phyloP scores from a whole-genome alignment of 1,140 invertebrate species.

The Amyelois transitella region DNA sequence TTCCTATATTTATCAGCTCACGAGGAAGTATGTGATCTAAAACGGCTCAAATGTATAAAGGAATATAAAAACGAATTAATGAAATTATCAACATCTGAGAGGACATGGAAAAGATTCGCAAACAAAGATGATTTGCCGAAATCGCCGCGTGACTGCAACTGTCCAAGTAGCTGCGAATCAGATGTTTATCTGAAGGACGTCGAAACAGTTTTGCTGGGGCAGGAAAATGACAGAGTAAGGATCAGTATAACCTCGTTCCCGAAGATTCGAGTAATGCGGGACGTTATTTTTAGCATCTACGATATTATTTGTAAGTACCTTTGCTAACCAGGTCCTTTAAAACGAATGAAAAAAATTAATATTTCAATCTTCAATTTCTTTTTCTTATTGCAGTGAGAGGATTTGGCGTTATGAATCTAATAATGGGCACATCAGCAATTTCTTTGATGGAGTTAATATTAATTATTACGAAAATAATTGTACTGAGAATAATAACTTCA shows the following conservation, averaged over 20 bases:
- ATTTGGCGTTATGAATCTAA: constrained; percentile 53
- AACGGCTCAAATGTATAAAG: constrained; percentile 38
- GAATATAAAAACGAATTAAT: constrained; percentile 44
- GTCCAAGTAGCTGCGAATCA: constrained; percentile 42
- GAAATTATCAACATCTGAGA: constrained; percentile 29
- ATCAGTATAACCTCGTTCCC: constrained; percentile 48
- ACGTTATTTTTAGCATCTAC: constrained; percentile 47
- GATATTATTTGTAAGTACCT: constrained; percentile 52
- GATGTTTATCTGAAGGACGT: constrained; percentile 51
- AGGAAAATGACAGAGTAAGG: constrained; percentile 24
- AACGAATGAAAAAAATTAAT: background rate
- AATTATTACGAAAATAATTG: constrained; percentile 22
- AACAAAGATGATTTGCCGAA: constrained; percentile 31
- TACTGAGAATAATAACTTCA: background rate
- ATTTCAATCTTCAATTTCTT: background rate
- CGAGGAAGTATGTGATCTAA: constrained; percentile 46
- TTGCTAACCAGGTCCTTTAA: background rate
- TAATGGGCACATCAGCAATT: constrained; percentile 52
- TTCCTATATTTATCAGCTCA: constrained; percentile 29
- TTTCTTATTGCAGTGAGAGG: constrained; percentile 35
- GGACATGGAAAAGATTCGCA: constrained; percentile 26
- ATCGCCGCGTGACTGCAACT: constrained; percentile 42
- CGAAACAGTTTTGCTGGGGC: constrained; percentile 26
- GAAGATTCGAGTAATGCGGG: constrained; percentile 46
- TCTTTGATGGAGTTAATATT: constrained; percentile 48